Base-by-base conservation (phyloP, 2,113 vertebrate genomes). In the Cisticola juncidis region DNA sequence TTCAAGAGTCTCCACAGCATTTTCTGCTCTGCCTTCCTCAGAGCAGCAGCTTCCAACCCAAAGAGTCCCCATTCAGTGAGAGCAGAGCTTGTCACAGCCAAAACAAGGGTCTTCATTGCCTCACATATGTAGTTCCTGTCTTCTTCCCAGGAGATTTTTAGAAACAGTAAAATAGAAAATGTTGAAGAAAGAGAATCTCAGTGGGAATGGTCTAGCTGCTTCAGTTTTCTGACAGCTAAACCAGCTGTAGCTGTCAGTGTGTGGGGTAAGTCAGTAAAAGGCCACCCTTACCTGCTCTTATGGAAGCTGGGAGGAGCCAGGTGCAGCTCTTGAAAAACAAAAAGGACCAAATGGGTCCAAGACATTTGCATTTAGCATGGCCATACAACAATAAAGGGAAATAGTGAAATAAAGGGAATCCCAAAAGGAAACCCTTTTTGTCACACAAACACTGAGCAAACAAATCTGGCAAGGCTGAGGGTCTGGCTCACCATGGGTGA, bases 231-330 rank as follows among this genome's bases (percentile, higher is more conserved):
- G 73, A 10, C 35, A 85, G 14, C 15, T 68, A 57, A 40, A 74
- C 36, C 47, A 78, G 51, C 16, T 14, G 19, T 36, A 76, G 72
- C 44, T 68, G 42, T 72, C 61, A 62, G 3, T n/a, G 20, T 28
- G 22, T 44, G 36, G 16, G 26, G 23, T 51, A 25, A 40, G 16
- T 45, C 74, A 60, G 53, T 14, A 21, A 87, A 64, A 91, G 42
- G 35, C 42, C 64, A 26, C 14, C 18, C 2, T 0, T 16, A 14
- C 0, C 1, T 60, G 26, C 31, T 57, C 25, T 33, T 35, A 58
- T 29, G 45, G 66, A 54, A 62, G 2, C 62, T 78, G 72, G 35
- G 71, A 88, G 33, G 51, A 80, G 42, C 31, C 69, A 47, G 8
- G 25, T 11, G 10, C 23, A 72, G 36, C 51, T 70, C 35, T 18